Evolutionary conservation across 2,888 invertebrate species (phyloP), one percentile per base, ranked within the genome.

Genomic region (Leptogaster cylindrica): DNA sequence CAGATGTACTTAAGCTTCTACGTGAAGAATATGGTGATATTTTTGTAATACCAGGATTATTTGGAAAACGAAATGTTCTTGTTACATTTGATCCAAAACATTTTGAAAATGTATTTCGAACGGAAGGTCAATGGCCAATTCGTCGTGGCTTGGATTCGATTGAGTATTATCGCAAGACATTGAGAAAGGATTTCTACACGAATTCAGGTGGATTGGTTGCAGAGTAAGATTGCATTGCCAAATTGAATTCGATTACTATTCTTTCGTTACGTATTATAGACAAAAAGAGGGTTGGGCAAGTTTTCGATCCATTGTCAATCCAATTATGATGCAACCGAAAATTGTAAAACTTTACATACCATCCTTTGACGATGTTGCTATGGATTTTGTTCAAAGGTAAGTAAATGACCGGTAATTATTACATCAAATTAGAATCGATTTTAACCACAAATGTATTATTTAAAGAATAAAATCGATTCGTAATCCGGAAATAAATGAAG

Each of bases 211-310:
- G 77, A 0, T 66, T 77, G 14, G 3, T 73, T 51, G 71, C 70
- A 18, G 70, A 72, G 74, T 75, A 73, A 68, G 71, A 27, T 18
- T 23, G 16, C 58, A 39, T 52, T 41, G 10, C 1, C 12, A 2
- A 41, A 12, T 8, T 25, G 50, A 41, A 25, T 16, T 28, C 6
- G 14, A 46, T 6, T n/a, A 18, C 5, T 16, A 33, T 36, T 7
- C 25, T 20, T n/a, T 36, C 36, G 5, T 10, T 44, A 39, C 48
- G 10, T 12, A 10, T 39, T 6, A 28, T 72, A 85, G 85, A 2
- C 85, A 88, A 77, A 89, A 88, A 1, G 82, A 85, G 10, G 82
- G 85, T 71, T 90, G 90, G 90, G 84, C 86, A 39, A 82, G 85
- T 63, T 83, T 89, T 71, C 83, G 90, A 14, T 84, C 85, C 0